Percentiles rank a stretch among this genome's conserved stretches.
Conservation (phyloP, 2,888 invertebrate species). For the Brachyptera risi region DNA sequence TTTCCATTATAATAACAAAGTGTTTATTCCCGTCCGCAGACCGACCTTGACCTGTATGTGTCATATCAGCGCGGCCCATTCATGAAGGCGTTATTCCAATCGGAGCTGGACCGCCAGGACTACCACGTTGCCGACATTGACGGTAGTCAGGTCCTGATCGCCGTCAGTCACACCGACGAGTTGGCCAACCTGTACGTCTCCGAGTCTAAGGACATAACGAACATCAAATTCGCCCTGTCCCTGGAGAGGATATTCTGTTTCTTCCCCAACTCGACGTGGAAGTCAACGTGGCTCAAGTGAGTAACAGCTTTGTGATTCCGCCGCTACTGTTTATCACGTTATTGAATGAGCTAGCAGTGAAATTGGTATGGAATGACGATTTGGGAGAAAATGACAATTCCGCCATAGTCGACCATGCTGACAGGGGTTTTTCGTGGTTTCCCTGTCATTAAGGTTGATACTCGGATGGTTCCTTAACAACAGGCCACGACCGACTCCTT, state of each 20-base stretch:
- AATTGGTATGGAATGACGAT: too few species aligned
- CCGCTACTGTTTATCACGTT: too few species aligned
- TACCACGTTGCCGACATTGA: constrained; percentile 83
- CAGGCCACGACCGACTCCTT: too few species aligned
- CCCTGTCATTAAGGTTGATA: too few species aligned
- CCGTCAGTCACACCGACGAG: constrained; percentile 71
- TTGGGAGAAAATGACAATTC: too few species aligned
- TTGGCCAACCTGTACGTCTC: constrained; percentile 78
- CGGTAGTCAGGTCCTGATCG: constrained; percentile 73
- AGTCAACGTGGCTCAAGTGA: constrained; percentile 78
- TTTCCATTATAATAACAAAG: too few species aligned
- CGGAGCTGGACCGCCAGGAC: constrained; percentile 58
- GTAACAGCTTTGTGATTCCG: too few species aligned
- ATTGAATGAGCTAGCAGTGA: too few species aligned
- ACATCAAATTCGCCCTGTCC: constrained; percentile 71
- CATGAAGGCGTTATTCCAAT: constrained; percentile 69
- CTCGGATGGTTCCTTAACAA: too few species aligned
- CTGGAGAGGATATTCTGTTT: constrained; percentile 77
- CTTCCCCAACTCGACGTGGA: constrained; percentile 78
- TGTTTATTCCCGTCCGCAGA: constrained; percentile 34
- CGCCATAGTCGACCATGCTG: too few species aligned
- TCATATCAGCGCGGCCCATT: constrained; percentile 71
- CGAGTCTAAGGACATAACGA: constrained; percentile 54
- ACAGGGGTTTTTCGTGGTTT: too few species aligned
- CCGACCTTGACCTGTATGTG: constrained; percentile 64